Evolutionary conservation across 2,797 vertebrate genomes (phyloP).

Genomic region (Amazona finschi): DNA sequence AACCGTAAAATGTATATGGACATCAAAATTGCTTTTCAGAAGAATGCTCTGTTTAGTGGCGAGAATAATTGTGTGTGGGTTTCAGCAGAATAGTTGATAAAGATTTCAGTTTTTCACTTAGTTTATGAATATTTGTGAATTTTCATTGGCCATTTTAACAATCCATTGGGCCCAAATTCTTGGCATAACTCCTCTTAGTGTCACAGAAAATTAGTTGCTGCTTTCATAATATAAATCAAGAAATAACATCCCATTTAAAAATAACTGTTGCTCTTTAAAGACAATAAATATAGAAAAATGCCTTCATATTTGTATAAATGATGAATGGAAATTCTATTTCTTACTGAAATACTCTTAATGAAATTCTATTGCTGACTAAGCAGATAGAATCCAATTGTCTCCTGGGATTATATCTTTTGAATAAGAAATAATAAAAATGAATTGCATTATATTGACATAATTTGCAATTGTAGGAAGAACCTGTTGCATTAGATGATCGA

Average conservation of each 20-base stretch:
- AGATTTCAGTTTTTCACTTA: background rate
- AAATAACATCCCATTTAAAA: background rate
- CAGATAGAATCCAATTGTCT: background rate
- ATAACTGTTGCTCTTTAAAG: background rate
- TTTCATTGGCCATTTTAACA: background rate
- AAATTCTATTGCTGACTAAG: background rate
- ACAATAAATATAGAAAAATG: background rate
- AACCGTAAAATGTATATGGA: background rate
- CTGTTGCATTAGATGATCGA: background rate
- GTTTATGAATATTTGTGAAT: background rate
- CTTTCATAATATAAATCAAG: background rate
- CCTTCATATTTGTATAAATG: background rate
- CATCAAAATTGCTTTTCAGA: background rate
- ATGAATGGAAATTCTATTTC: background rate
- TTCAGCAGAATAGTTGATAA: background rate
- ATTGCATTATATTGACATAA: background rate
- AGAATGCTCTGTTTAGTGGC: background rate
- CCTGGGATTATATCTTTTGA: background rate
- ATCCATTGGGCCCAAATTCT: background rate
- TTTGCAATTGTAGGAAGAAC: background rate
- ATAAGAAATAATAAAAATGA: background rate
- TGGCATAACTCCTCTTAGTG: background rate
- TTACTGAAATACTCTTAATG: background rate
- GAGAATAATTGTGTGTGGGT: background rate
- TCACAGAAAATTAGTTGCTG: background rate